phyloP scores from a whole-genome alignment of 2,888 invertebrate genomes.

The Timema podura region DNA sequence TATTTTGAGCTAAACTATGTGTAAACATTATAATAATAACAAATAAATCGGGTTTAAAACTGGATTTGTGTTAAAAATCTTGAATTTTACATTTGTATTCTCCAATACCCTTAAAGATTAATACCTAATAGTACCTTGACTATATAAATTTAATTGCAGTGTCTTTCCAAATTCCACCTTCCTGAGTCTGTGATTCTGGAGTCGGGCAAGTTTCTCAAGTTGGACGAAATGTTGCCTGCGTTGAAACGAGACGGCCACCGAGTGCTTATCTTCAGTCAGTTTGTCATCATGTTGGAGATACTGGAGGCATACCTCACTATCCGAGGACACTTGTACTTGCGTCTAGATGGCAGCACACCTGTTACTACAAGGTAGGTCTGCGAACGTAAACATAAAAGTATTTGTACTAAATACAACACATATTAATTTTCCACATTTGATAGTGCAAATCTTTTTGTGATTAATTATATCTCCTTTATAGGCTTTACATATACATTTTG shows the following conservation, averaged over 20 bases:
- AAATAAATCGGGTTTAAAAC: too few species aligned
- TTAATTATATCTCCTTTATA: too few species aligned
- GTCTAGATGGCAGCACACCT: slow-evolving; percentile 88
- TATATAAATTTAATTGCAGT: slow-evolving; percentile 37
- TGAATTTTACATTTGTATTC: too few species aligned
- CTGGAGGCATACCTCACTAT: slow-evolving; percentile 82
- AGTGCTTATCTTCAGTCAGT: slow-evolving; percentile 93
- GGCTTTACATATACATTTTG: too few species aligned
- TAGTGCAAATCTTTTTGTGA: too few species aligned
- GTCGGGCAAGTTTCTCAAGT: slow-evolving; percentile 81
- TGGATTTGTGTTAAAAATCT: too few species aligned
- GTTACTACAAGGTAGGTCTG: slow-evolving; percentile 64
- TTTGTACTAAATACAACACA: too few species aligned
- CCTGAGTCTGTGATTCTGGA: slow-evolving; percentile 68
- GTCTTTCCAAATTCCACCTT: slow-evolving; percentile 49
- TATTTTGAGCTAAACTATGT: too few species aligned
- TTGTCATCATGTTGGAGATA: slow-evolving; percentile 91
- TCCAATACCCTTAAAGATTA: not conserved
- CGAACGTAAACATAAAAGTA: too few species aligned
- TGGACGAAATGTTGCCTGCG: slow-evolving; percentile 72
- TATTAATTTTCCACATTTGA: too few species aligned
- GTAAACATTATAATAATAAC: too few species aligned
- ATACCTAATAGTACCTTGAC: not conserved
- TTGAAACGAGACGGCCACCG: slow-evolving; percentile 72
- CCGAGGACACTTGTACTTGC: slow-evolving; percentile 66